A percentile compares a stretch with the other conserved stretches of the same genome.
Evolutionary conservation across 2,113 vertebrate genomes (phyloP).

Genomic region (Urocolius indicus): DNA sequence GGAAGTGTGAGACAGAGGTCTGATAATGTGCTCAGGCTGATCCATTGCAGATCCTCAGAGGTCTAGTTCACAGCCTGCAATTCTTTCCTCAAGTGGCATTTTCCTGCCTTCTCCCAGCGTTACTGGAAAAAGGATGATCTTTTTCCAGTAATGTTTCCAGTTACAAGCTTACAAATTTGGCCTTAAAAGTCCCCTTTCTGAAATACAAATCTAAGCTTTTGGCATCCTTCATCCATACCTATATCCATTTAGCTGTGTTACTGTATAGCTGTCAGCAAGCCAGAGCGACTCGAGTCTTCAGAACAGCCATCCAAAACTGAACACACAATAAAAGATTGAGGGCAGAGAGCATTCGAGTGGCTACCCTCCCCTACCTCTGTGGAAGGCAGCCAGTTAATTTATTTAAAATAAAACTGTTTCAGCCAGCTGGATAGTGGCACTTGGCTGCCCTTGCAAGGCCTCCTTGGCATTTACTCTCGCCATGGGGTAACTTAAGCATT

Average conservation of each 20-base stretch:
- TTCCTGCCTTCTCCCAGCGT: not conserved
- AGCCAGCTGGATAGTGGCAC: conserved; percentile 8
- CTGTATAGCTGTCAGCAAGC: not conserved
- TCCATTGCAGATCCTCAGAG: not conserved
- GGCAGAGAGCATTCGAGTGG: not conserved
- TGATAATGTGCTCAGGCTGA: not conserved
- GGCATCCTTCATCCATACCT: not conserved
- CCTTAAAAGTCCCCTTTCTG: not conserved
- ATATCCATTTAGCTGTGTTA: not conserved
- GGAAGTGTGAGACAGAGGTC: not conserved
- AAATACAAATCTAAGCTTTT: not conserved
- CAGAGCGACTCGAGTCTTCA: not conserved
- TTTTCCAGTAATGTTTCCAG: not conserved
- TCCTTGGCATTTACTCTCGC: not conserved
- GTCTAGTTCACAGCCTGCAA: not conserved
- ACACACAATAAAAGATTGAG: not conserved
- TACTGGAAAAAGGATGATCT: not conserved
- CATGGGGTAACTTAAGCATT: not conserved
- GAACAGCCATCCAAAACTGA: not conserved
- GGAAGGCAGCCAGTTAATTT: conserved; percentile 42
- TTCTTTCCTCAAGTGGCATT: not conserved
- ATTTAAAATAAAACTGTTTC: not conserved
- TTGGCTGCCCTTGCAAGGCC: conserved; percentile 39
- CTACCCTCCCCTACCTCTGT: not conserved
- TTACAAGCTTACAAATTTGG: not conserved